Evolutionary conservation across 1,140 invertebrate species (phyloP), one percentile per base, ranked within the genome.

Genomic region (Trichoplusia ni): DNA sequence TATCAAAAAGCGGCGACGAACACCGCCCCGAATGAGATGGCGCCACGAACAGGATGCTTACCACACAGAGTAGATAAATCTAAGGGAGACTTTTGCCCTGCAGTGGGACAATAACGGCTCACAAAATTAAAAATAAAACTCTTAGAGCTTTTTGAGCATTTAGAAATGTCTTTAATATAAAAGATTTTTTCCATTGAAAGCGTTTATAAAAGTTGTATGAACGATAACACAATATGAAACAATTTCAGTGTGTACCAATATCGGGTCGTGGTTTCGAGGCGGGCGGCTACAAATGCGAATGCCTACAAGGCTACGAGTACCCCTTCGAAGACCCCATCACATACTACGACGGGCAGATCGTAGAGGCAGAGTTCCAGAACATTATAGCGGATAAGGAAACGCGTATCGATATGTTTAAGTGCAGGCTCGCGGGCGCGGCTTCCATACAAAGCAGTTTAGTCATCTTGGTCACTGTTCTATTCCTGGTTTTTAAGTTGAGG

Each of bases 281-380:
- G 8, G 98, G 98, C 47, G 97, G 97, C n/a, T 99, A 99, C 91
- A 99, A 99, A 91, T 99, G 98, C 89, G 98, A 99, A 85, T 99
- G 98, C 82, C 94, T 96, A 51, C 98, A 99, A 91, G 98, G 98
- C 18, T 99, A 94, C 81, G 98, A 99, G 84, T 99, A 99, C 92
- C 98, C 98, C 0, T 99, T 98, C 84, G 97, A 98, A 90, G 97
- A 98, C 90, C 91, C 93, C 2, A 98, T 96, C 75, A 99, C 96
- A 2, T 99, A 99, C 86, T 99, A 97, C 83, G 98, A 99, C 89
- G 98, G 98, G 0, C 98, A 99, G 91, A 92, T 98, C 13, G 94
- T 99, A 27, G 98, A 99, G 89, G 96, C 97, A 0, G 98, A 99
- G 90, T 99, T 98, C 89, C 92, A 92, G 70, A 98, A 97, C 85